A percentile compares a stretch with the other conserved stretches of the same genome.
Evolutionary conservation across 30 jellyfish, hydroid and myxozoan genomes (phyloP).

Genomic region (Nemopilema nomurai): DNA sequence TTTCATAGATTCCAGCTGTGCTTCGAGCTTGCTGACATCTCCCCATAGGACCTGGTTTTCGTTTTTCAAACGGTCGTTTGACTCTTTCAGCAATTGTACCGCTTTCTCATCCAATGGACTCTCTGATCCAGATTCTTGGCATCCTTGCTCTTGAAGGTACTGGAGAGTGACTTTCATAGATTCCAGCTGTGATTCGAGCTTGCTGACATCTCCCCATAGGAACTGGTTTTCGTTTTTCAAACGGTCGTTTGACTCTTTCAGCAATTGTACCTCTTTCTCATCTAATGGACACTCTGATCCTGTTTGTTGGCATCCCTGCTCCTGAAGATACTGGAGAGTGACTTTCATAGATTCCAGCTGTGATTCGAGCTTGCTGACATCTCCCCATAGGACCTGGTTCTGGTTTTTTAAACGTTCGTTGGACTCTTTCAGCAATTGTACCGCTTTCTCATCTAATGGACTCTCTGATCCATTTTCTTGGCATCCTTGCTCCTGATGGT

Average conservation of each 20-base stretch:
- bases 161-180: not conserved
- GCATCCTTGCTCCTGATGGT: not conserved
- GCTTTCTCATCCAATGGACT: not conserved
- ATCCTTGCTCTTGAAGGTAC: not conserved
- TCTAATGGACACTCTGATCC: too few species aligned
- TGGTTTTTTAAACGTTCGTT: not conserved
- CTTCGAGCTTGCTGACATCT: conserved; percentile 3
- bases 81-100: not conserved
- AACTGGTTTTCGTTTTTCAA: conserved; percentile 1
- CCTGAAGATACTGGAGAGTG: not conserved
- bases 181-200: conserved; percentile 1
- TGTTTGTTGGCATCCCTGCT: too few species aligned
- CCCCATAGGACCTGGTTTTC: not conserved
- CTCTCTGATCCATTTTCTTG: not conserved
- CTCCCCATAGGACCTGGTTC: not conserved
- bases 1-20: conserved; percentile 11
- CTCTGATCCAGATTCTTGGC: not conserved
- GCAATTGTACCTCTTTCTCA: conserved; percentile 3
- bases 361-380: conserved; percentile 8
- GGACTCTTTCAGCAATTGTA: not conserved
- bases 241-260: not conserved
- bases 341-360: conserved; percentile 2
- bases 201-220: not conserved
- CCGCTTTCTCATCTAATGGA: not conserved
- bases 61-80: not conserved